phyloP scores from a whole-genome alignment of 1,140 invertebrate genomes.

The Nasonia longicornis region DNA sequence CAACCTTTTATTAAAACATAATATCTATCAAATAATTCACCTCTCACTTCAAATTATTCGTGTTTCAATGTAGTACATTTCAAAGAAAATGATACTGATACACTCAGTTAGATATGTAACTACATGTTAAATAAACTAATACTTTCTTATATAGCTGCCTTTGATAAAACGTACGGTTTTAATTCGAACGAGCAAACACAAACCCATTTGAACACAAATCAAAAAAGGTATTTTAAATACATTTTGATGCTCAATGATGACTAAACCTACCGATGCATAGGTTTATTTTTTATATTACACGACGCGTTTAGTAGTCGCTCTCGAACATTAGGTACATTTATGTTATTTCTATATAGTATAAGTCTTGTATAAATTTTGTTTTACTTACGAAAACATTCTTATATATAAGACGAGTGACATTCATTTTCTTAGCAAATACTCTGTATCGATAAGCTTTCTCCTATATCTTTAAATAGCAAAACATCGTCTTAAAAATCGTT shows the following conservation, averaged over 20 bases:
- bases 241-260: conserved; percentile 3
- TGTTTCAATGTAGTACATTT: neutral
- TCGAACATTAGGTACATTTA: conserved; percentile 16
- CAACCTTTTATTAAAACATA: neutral
- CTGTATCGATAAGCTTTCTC: conserved; percentile 31
- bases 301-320: neutral
- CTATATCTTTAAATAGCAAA: conserved; percentile 28
- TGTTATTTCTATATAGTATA: conserved; percentile 27
- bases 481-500: conserved; percentile 25
- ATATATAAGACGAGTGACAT: conserved; percentile 32
- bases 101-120: neutral
- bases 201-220: neutral
- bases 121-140: neutral
- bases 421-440: conserved; percentile 38
- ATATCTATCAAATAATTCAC: neutral
- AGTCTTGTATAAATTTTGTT: conserved; percentile 35
- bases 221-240: conserved; percentile 11
- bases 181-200: neutral
- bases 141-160: neutral
- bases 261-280: conserved; percentile 5
- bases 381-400: conserved; percentile 9
- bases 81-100: neutral
- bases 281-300: conserved; percentile 33
- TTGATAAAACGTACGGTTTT: neutral
- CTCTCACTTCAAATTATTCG: neutral